Evolutionary conservation across 2,113 vertebrate species (phyloP).

Genomic region (Eulemur rufifrons): DNA sequence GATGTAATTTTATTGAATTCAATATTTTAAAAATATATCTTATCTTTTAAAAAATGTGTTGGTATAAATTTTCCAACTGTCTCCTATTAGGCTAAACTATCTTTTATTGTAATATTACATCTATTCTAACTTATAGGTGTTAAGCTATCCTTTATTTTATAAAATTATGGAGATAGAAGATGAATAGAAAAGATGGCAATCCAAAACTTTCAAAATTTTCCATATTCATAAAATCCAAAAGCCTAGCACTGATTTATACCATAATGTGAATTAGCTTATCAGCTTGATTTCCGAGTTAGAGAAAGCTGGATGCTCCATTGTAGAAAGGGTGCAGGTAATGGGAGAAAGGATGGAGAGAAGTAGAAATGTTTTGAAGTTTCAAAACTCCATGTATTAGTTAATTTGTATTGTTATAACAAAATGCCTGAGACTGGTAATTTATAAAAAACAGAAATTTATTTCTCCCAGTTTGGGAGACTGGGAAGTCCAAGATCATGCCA

Average conservation of each 20-base stretch:
- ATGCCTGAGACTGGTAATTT: background rate
- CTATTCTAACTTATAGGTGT: background rate
- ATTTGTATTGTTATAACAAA: background rate
- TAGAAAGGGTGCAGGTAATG: background rate
- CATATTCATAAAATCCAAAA: slow-evolving; percentile 29
- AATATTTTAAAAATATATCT: background rate
- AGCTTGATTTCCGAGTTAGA: background rate
- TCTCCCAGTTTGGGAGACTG: background rate
- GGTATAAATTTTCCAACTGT: slow-evolving; percentile 12
- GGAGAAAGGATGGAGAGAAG: background rate
- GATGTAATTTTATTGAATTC: background rate
- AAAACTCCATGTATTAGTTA: background rate
- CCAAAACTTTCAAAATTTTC: background rate
- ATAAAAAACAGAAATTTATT: background rate
- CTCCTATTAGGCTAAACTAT: background rate
- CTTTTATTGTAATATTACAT: slow-evolving; percentile 10
- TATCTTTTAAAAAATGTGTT: background rate
- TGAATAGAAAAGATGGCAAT: background rate
- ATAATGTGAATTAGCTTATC: background rate
- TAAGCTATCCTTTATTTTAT: slow-evolving; percentile 32
- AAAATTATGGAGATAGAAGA: background rate
- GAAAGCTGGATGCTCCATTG: background rate
- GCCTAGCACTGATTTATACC: background rate
- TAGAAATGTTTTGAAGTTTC: background rate
- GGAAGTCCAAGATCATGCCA: background rate